A percentile compares a stretch with the other conserved stretches of the same genome.
phyloP scores from a whole-genome alignment of 2,888 invertebrate genomes.

The Epistrophe grossulariae region DNA sequence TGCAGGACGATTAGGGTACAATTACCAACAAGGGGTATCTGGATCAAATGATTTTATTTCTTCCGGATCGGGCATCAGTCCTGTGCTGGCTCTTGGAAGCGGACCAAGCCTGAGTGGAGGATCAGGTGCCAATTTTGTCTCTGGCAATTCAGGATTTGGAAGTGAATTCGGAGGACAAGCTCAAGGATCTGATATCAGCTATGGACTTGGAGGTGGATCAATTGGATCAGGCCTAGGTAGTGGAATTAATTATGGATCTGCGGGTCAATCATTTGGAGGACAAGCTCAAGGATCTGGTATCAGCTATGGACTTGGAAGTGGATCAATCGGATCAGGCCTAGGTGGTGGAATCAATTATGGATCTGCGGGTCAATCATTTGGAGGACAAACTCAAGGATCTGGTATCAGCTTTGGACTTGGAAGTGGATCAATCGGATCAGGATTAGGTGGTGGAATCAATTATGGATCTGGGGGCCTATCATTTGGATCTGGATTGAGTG shows the following conservation, averaged over 20 bases:
- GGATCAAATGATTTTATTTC: constrained; percentile 3
- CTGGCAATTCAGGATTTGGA: background rate
- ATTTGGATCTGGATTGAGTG: background rate
- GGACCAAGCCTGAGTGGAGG: background rate
- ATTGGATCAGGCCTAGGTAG: background rate
- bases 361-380: too few species aligned
- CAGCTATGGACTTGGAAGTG: constrained; percentile 1
- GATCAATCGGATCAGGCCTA: background rate
- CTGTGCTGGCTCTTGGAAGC: background rate
- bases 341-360: background rate
- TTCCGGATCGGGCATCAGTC: constrained; percentile 1
- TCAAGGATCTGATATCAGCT: background rate
- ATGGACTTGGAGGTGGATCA: background rate
- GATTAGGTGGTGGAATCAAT: background rate
- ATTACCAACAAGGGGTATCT: constrained; percentile 33
- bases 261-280: too few species aligned
- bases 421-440: constrained; percentile 8
- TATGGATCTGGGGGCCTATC: background rate
- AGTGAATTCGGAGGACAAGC: background rate
- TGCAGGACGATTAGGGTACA: constrained; percentile 45
- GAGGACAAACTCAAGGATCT: constrained; percentile 2
- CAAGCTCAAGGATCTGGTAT: constrained; percentile 10
- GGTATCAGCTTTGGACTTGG: constrained; percentile 10
- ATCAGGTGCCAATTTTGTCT: too few species aligned
- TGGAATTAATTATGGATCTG: too few species aligned